These are phyloP conservation scores for Mionectes macconnelli DNA, from an alignment of 2,113 vertebrate genomes.

Conservation along the genomic window DNA sequence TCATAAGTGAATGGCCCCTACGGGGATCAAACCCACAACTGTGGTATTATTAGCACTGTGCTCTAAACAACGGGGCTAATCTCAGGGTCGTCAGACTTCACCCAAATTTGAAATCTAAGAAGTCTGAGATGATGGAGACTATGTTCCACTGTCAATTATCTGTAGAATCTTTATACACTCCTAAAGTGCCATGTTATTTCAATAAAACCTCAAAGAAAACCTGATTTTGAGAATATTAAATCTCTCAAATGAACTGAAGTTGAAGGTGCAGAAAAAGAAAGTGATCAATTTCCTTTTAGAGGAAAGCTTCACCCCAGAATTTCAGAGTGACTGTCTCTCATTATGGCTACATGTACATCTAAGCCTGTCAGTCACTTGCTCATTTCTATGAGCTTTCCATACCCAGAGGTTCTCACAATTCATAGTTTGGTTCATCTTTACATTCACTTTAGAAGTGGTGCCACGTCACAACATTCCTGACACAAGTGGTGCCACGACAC, in stretches of 20 bases:
- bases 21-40: neutral
- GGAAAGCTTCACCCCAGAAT: neutral
- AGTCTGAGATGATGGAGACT: neutral
- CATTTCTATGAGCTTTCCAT: neutral
- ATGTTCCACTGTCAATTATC: neutral
- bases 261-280: neutral
- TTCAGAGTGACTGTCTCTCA: neutral
- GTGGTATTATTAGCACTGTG: neutral
- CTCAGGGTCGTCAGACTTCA: neutral
- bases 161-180: neutral
- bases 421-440: neutral
- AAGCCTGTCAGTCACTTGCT: neutral
- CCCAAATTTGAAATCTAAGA: neutral
- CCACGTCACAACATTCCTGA: neutral
- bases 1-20: neutral
- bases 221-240: neutral
- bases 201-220: neutral
- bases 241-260: conserved; percentile 1
- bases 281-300: neutral
- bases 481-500: neutral
- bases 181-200: neutral
- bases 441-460: neutral
- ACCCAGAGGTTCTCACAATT: neutral
- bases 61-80: neutral
- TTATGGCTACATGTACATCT: neutral